Evolutionary conservation across 2,888 invertebrate species (phyloP), one percentile per base, ranked within the genome.

Genomic region (Heliconius ismenius): DNA sequence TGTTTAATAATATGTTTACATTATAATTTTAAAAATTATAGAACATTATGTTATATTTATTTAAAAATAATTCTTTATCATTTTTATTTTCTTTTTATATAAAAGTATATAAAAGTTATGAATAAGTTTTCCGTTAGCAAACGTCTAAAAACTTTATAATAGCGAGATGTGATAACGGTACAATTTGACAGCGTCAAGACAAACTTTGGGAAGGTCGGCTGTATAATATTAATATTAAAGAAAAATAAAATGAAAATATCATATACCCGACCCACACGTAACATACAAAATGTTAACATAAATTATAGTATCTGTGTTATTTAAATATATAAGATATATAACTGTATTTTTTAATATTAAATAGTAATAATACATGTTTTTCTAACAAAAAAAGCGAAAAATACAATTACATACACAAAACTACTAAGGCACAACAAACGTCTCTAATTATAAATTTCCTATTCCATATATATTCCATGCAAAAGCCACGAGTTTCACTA

Each of bases 401-500:
- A 49, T 7, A 18, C 49, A 18, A 18, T 13, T 4, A 15, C 15
- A 63, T 15, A 63, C 0, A 11, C 65, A 65, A 10, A 10, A 11
- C 54, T 28, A 69, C n/a, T 69, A 32, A 32, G 32, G 32, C 32
- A 32, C 32, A 26, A 49, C 9, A 68, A 68, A 7, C 6, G 28
- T 28, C 4, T 28, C 28, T 54, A 54, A 28, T 26, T 28, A 69
- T n/a, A 28, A 69, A 54, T 69, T 69, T 69, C 49, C 68, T 28
- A 28, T 49, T 18, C 28, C 49, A 49, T 68, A 49, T 21, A 49
- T 15, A 43, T 43, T 32, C 32, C 32, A 43, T 43, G 60, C 60
- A 54, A 77, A 74, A 77, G 28, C 69, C 63, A 74, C 76, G 26
- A 73, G 74, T 77, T 77, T 77, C 76, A 77, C 77, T 70, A 24